These are phyloP conservation scores for Cheilosia soror DNA, from an alignment of 2,888 invertebrate genomes.

Conservation along the genomic window DNA sequence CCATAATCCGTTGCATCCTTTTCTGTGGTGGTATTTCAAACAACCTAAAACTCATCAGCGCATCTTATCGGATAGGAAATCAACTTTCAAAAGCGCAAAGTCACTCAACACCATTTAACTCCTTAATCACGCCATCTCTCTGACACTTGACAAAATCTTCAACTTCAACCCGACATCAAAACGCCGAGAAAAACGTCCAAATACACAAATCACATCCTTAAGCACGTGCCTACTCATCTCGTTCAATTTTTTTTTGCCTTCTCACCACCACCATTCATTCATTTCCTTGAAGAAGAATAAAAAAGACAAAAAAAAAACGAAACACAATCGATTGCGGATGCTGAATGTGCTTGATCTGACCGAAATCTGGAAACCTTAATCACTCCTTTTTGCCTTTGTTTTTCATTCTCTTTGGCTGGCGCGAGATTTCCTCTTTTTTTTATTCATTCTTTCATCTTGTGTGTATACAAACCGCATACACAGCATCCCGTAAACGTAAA, in stretches of 20 bases:
- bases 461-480: constrained; percentile 58
- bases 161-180: constrained; percentile 37
- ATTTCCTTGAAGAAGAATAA: constrained; percentile 29
- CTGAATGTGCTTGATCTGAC: constrained; percentile 73
- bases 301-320: constrained; percentile 19
- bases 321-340: constrained; percentile 71
- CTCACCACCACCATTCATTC: constrained; percentile 38
- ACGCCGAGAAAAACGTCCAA: constrained; percentile 36
- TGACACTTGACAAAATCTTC: constrained; percentile 55
- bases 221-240: constrained; percentile 67
- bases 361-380: constrained; percentile 73
- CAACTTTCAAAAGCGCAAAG: constrained; percentile 5
- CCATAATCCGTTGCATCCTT: too few species aligned
- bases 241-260: background rate
- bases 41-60: background rate
- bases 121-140: constrained; percentile 72
- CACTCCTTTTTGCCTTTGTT: constrained; percentile 70
- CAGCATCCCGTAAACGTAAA: constrained; percentile 74
- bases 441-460: constrained; percentile 41
- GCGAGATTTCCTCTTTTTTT: constrained; percentile 30
- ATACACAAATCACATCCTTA: constrained; percentile 67
- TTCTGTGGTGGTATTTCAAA: too few species aligned
- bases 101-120: constrained; percentile 45
- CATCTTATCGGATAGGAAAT: background rate
- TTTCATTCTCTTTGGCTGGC: constrained; percentile 25